Evolutionary conservation across 2,113 vertebrate genomes (phyloP).

Genomic region (Irena cyanogastra): DNA sequence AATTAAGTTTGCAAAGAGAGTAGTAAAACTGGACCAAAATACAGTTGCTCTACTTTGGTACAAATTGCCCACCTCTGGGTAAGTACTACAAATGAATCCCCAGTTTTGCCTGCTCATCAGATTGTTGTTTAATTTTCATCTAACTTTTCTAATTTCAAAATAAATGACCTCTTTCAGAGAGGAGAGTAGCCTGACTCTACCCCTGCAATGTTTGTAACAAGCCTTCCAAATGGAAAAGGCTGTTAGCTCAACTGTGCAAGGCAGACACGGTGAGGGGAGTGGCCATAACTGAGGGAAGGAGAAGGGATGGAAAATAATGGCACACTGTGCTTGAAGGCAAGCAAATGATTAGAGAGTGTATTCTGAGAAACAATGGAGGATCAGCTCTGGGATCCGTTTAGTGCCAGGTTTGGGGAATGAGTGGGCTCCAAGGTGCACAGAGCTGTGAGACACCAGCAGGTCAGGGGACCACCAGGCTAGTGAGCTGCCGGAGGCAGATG

Average conservation of each 20-base stretch:
- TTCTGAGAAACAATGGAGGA: not conserved
- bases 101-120: not conserved
- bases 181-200: not conserved
- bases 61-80: not conserved
- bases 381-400: not conserved
- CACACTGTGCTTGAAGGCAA: not conserved
- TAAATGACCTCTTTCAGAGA: not conserved
- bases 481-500: not conserved
- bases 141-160: not conserved
- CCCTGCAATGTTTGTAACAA: not conserved
- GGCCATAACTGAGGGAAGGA: not conserved
- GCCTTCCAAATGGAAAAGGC: not conserved
- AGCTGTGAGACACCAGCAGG: accelerated
- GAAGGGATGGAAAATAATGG: not conserved
- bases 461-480: not conserved
- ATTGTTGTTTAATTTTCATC: not conserved
- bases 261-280: too few relatives aligned
- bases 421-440: not conserved
- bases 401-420: not conserved
- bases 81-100: not conserved
- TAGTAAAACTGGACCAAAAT: not conserved
- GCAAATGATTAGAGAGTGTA: not conserved
- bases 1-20: not conserved
- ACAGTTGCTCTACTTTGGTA: not conserved
- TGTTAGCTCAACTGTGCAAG: not conserved